Percentiles rank a stretch among this genome's conserved stretches.
These are phyloP conservation scores for Cettia cetti DNA, from an alignment of 2,113 vertebrate genomes.

Conservation along the genomic window DNA sequence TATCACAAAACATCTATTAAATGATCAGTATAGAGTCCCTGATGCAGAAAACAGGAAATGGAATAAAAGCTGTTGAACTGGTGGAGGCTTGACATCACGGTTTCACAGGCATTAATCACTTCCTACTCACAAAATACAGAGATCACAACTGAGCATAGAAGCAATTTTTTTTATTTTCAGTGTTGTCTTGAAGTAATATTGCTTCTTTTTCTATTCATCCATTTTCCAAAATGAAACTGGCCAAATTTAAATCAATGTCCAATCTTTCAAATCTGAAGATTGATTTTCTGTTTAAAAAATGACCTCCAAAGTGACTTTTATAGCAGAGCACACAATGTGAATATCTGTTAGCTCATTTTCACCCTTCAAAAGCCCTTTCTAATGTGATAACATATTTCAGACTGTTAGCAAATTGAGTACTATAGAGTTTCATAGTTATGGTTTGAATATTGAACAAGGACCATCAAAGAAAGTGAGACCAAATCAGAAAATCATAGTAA, in stretches of 20 bases:
- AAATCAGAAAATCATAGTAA: background rate
- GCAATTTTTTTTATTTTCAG: background rate
- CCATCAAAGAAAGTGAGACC: background rate
- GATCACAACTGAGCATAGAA: background rate
- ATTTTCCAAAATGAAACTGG: background rate
- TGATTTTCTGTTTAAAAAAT: slow-evolving; percentile 1
- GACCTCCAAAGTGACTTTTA: background rate
- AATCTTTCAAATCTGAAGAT: slow-evolving; percentile 15
- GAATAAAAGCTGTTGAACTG: background rate
- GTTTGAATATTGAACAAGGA: background rate
- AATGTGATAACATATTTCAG: slow-evolving; percentile 1
- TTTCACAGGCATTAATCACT: background rate
- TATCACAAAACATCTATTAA: background rate
- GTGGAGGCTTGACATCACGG: background rate
- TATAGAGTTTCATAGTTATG: background rate
- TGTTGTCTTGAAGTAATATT: background rate
- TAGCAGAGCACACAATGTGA: background rate
- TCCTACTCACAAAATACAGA: background rate
- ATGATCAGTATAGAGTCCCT: background rate
- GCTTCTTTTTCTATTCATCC: background rate
- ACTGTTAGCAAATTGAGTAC: background rate
- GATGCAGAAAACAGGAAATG: background rate
- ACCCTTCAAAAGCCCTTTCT: slow-evolving; percentile 20
- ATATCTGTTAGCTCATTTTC: background rate
- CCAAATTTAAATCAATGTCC: background rate